Evolutionary conservation across 2,797 vertebrate species (phyloP).

Genomic region (Holocentrus rufus): DNA sequence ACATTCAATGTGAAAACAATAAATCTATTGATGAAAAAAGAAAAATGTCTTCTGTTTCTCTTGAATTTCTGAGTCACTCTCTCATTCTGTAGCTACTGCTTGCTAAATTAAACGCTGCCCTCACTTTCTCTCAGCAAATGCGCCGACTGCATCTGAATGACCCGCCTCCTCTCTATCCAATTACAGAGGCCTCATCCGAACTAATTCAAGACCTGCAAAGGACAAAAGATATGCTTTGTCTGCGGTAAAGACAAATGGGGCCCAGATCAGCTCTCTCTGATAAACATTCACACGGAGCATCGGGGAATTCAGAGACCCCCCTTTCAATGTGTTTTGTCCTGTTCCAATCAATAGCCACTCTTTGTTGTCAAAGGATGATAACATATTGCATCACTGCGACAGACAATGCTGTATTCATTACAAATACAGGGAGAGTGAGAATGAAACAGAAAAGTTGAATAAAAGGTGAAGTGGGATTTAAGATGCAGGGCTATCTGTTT

Average conservation of each 20-base stretch:
- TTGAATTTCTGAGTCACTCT: slow-evolving; percentile 63
- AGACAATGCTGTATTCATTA: not conserved
- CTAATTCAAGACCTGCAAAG: slow-evolving; percentile 70
- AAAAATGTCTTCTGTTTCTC: slow-evolving; percentile 66
- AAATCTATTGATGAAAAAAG: no score
- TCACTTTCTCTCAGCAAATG: slow-evolving; percentile 64
- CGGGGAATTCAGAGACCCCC: not conserved
- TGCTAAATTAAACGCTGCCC: slow-evolving; percentile 80
- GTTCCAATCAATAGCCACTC: slow-evolving; percentile 8
- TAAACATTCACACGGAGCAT: slow-evolving; percentile 13
- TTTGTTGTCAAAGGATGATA: not conserved
- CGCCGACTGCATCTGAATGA: slow-evolving; percentile 76
- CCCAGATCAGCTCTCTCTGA: slow-evolving; percentile 32
- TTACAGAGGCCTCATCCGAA: slow-evolving; percentile 78
- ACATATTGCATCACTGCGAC: slow-evolving; percentile 4
- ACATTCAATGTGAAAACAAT: no score
- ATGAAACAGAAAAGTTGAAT: not conserved
- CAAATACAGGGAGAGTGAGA: slow-evolving; percentile 5
- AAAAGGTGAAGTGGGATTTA: slow-evolving; percentile 15
- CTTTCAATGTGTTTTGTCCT: slow-evolving; percentile 9
- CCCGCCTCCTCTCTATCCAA: slow-evolving; percentile 73
- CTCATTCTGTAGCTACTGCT: slow-evolving; percentile 58
- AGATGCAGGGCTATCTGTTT: slow-evolving; percentile 39
- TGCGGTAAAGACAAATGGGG: slow-evolving; percentile 63
- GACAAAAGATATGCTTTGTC: slow-evolving; percentile 77